Evolutionary conservation across 2,797 vertebrate species (phyloP), one percentile per base, ranked within the genome.

Genomic region (Pygocentrus nattereri): DNA sequence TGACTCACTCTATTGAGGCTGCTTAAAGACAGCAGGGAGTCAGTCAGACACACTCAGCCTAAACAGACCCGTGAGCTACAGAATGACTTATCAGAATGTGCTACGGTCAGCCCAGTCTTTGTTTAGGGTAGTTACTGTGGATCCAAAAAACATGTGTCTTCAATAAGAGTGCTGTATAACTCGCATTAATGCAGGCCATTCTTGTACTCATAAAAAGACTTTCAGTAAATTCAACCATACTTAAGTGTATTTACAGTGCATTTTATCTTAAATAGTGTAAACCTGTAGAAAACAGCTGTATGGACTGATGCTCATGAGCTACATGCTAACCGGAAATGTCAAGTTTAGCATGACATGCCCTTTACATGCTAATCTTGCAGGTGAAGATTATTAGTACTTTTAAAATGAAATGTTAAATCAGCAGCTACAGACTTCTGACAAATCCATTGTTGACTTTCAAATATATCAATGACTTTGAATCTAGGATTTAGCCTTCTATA

Each of bases 1-100:
- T 73, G 70, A 73, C 49, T 73, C 70, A 73, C 38, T 34, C 50
- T 54, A 34, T 31, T 56, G 70, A 54, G 70, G 13, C 50, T 56
- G 44, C 30, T 54, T 70, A 73, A 73, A 54, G 30, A 56, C 70
- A 73, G 50, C 70, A 73, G 70, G 70, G 50, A 56, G 70, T 73
- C 70, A 31, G 27, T 11, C 49, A 72, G 25, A 52, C 70, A 73
- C 71, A 74, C 52, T 56, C 4, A 56, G 30, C 13, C 72, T 25
- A 58, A 74, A 59, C 72, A 59, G 34, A 7, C n/a, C 54, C n/a
- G 19, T 41, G 58, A 74, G 78, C 18, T 23, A 21, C 10, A 23
- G 56, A 38, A 50, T 71, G 70, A 73, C 25, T 80, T 72, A 58
- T 72, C 41, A 47, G 31, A 19, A 71, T 65, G 69, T 64, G 34